Conservation (phyloP, 2,888 invertebrate species). For the Drosophila lutescens region DNA sequence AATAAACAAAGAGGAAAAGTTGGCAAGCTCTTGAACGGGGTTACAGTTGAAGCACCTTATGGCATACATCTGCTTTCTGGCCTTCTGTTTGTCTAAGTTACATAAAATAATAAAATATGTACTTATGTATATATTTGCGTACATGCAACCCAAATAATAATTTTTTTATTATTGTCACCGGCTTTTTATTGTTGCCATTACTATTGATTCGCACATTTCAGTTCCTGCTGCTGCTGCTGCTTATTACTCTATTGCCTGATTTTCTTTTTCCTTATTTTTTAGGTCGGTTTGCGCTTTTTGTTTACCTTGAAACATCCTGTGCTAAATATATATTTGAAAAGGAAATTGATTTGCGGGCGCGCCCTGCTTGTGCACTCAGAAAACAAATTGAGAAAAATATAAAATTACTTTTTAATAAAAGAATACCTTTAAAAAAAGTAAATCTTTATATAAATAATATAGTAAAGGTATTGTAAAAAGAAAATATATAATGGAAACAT, state of each 20-base stretch:
- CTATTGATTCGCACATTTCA: slow-evolving; percentile 22
- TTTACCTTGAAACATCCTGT: slow-evolving; percentile 50
- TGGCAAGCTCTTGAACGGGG: not conserved
- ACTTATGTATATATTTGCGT: not conserved
- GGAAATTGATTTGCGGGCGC: slow-evolving; percentile 72
- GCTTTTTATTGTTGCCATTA: slow-evolving; percentile 13
- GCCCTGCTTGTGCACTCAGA: not conserved
- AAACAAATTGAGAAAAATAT: not conserved
- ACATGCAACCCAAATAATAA: not conserved
- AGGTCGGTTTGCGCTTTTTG: slow-evolving; percentile 6
- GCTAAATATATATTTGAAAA: slow-evolving; percentile 72
- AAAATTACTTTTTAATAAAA: not conserved
- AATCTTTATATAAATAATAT: not conserved
- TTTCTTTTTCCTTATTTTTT: slow-evolving; percentile 6
- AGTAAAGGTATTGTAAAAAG: not conserved
- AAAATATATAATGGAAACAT: not conserved
- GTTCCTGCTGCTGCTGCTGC: slow-evolving; percentile 8
- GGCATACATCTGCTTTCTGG: slow-evolving; percentile 5
- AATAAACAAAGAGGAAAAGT: slow-evolving; percentile 16
- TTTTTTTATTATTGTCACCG: slow-evolving; percentile 14
- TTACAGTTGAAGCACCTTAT: slow-evolving; percentile 7
- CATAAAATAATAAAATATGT: slow-evolving; percentile 3
- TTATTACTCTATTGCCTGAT: slow-evolving; percentile 16
- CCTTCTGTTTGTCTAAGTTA: too few species aligned
- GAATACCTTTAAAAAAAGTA: not conserved